Percentiles rank a stretch among this genome's conserved stretches.
These are phyloP conservation scores for Pao palembangensis DNA, from an alignment of 2,113 vertebrate genomes.

Conservation along the genomic window DNA sequence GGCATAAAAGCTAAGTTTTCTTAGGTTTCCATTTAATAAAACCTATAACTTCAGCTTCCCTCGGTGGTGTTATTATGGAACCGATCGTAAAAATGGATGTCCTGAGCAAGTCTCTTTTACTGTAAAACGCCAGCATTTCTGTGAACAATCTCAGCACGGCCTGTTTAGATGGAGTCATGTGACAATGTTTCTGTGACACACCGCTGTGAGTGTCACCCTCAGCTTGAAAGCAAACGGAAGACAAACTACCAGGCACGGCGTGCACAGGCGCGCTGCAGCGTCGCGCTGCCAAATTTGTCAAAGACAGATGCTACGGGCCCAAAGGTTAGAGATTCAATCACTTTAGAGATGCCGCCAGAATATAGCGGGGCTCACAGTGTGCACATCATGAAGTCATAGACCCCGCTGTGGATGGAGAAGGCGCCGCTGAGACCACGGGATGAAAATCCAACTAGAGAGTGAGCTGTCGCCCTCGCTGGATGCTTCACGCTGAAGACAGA, in stretches of 20 bases:
- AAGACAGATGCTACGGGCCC: slow-evolving; percentile 52
- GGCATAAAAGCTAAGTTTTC: slow-evolving; percentile 65
- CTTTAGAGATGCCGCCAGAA: slow-evolving; percentile 38
- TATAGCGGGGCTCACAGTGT: slow-evolving; percentile 16
- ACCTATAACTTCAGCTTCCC: slow-evolving; percentile 60
- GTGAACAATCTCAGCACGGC: slow-evolving; percentile 29
- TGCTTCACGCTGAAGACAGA: slow-evolving; percentile 9
- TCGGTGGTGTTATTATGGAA: slow-evolving; percentile 29
- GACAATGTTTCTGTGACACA: slow-evolving; percentile 16
- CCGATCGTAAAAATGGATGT: slow-evolving; percentile 54
- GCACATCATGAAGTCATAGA: slow-evolving; percentile 2
- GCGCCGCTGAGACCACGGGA: slow-evolving; percentile 40
- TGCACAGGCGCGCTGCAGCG: background rate
- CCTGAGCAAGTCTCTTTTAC: slow-evolving; percentile 29
- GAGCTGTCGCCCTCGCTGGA: slow-evolving; percentile 29
- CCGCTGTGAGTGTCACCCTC: background rate
- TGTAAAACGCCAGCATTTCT: slow-evolving; percentile 29
- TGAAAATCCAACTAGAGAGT: slow-evolving; percentile 44
- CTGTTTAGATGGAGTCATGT: background rate
- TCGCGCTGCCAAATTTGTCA: slow-evolving; percentile 36
- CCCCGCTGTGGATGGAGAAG: background rate
- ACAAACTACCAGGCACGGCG: background rate
- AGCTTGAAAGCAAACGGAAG: background rate
- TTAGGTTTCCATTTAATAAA: slow-evolving; percentile 68
- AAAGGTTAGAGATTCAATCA: slow-evolving; percentile 70